These are phyloP conservation scores for Enteromius trimaculatus DNA, from an alignment of 2,797 vertebrate genomes.

Conservation along the genomic window DNA sequence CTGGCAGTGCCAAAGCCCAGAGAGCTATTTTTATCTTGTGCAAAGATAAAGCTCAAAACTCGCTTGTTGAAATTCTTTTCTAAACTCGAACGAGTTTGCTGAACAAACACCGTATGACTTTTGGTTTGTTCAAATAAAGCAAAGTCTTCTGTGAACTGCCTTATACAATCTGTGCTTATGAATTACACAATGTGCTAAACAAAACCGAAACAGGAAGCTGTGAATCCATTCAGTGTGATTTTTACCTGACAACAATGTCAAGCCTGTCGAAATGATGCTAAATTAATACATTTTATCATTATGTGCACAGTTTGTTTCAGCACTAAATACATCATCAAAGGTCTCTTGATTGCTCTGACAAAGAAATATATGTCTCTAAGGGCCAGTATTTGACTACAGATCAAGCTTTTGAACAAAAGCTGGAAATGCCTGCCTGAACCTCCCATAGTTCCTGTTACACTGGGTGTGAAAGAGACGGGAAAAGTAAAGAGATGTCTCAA, in stretches of 20 bases:
- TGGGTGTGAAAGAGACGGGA: slow-evolving; percentile 54
- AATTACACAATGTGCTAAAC: not conserved
- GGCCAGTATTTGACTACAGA: slow-evolving; percentile 66
- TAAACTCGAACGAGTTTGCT: not conserved
- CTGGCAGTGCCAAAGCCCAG: not conserved
- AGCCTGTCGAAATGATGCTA: not conserved
- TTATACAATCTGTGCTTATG: not conserved
- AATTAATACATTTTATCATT: not conserved
- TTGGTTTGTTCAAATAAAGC: slow-evolving; percentile 15
- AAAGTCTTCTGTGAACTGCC: not conserved
- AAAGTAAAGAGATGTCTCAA: slow-evolving; percentile 52
- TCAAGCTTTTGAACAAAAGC: slow-evolving; percentile 73
- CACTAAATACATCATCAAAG: not conserved
- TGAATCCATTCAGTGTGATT: slow-evolving; percentile 10
- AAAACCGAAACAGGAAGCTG: slow-evolving; percentile 10
- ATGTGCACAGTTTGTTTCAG: not conserved
- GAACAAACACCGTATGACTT: not conserved
- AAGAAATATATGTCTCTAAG: slow-evolving; percentile 65
- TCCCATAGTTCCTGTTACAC: slow-evolving; percentile 65
- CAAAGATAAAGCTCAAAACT: slow-evolving; percentile 18
- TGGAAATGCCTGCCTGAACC: slow-evolving; percentile 71
- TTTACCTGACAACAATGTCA: not conserved
- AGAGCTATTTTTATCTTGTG: slow-evolving; percentile 13
- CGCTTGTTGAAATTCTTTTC: not conserved
- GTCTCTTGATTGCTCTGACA: slow-evolving; percentile 40